Percentiles rank a stretch among this genome's conserved stretches.
These are phyloP conservation scores for Bombus breviceps DNA, from an alignment of 1,140 invertebrate genomes.

Conservation along the genomic window DNA sequence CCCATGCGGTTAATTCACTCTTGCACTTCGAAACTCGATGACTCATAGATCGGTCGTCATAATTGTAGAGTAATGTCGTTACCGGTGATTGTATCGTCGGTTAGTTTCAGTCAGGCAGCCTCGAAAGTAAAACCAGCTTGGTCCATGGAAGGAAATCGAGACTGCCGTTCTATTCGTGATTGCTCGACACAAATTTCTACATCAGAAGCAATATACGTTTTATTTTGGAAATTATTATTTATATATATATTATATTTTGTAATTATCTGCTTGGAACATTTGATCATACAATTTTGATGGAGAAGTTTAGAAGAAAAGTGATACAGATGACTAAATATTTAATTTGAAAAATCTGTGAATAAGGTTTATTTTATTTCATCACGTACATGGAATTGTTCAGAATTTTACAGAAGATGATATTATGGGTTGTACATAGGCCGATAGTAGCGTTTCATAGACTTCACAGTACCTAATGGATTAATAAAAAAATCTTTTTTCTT, in stretches of 20 bases:
- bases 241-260: not conserved
- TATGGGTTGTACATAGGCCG: too few relatives aligned
- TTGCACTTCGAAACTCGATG: slow-evolving; percentile 66
- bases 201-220: not conserved
- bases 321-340: not conserved
- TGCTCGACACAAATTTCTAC: not conserved
- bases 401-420: too few relatives aligned
- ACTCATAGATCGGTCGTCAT: slow-evolving; percentile 61
- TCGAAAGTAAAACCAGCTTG: slow-evolving; percentile 23
- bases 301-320: not conserved
- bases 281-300: not conserved
- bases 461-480: too few relatives aligned
- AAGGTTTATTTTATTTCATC: not conserved
- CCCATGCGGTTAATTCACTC: slow-evolving; percentile 64
- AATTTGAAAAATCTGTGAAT: not conserved
- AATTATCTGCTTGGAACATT: not conserved
- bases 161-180: not conserved
- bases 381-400: too few relatives aligned
- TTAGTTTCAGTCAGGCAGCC: slow-evolving; percentile 31
- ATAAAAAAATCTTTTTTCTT: too few relatives aligned
- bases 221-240: not conserved
- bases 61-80: slow-evolving; percentile 63
- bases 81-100: slow-evolving; percentile 49
- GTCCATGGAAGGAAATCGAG: not conserved
- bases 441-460: too few relatives aligned